These are phyloP conservation scores for Dolichomitus sp. DNA, from an alignment of 2,888 invertebrate species.

Conservation along the genomic window DNA sequence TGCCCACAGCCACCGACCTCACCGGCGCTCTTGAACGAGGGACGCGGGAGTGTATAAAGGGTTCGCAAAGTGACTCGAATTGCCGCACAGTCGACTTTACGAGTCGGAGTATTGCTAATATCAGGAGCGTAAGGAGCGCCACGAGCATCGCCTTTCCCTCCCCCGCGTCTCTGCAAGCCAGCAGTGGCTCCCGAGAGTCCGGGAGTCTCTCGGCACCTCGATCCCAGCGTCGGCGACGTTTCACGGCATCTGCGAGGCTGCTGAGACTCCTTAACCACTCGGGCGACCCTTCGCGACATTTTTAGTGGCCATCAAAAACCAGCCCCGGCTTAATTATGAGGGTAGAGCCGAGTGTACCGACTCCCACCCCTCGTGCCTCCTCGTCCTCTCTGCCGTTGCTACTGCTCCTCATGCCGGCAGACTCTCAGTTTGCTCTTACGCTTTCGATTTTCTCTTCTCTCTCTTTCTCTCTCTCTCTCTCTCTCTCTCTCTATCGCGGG, in stretches of 20 bases:
- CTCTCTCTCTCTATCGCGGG: constrained; percentile 49
- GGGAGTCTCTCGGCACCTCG: constrained; percentile 51
- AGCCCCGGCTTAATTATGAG: constrained; percentile 84
- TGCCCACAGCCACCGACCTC: not conserved
- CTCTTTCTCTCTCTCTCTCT: constrained; percentile 44
- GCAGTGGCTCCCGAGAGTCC: constrained; percentile 27
- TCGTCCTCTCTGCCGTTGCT: constrained; percentile 44
- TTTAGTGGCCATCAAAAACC: constrained; percentile 86
- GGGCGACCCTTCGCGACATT: constrained; percentile 84
- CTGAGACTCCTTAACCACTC: constrained; percentile 82
- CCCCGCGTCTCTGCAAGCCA: constrained; percentile 55
- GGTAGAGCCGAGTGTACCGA: constrained; percentile 55
- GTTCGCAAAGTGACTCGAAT: constrained; percentile 85
- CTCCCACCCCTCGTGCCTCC: constrained; percentile 19
- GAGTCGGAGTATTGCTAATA: constrained; percentile 85
- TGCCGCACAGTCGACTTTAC: constrained; percentile 84
- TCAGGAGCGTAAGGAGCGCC: constrained; percentile 76
- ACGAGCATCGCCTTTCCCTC: constrained; percentile 39
- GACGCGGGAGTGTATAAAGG: constrained; percentile 81
- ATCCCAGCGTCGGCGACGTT: constrained; percentile 47
- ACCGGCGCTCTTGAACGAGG: constrained; percentile 37
- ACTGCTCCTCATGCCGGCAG: constrained; percentile 36
- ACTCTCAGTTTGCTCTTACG: constrained; percentile 46
- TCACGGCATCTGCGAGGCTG: constrained; percentile 56
- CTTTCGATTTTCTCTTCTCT: constrained; percentile 51